phyloP scores from a whole-genome alignment of 1,140 invertebrate species.

The Charaxes varanes region DNA sequence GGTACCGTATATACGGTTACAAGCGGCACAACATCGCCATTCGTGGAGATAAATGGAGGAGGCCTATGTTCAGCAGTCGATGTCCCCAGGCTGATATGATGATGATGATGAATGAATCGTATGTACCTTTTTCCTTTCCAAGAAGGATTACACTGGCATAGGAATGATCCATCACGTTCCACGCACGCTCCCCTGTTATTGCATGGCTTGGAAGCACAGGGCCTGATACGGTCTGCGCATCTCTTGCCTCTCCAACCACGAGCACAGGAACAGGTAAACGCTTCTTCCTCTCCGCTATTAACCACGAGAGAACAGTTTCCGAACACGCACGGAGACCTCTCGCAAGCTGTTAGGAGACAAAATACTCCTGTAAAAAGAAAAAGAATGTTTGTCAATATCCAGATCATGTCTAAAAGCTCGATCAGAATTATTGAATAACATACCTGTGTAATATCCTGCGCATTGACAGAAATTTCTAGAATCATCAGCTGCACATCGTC shows the following conservation, averaged over 20 bases:
- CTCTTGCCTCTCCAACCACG: slow-evolving; percentile 78
- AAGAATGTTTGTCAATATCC: neutral
- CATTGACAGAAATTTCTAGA: slow-evolving; percentile 78
- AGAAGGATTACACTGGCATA: slow-evolving; percentile 83
- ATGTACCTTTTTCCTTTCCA: slow-evolving; percentile 77
- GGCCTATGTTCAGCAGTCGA: no score
- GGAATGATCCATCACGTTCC: slow-evolving; percentile 77
- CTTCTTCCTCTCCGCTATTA: slow-evolving; percentile 13
- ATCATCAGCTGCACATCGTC: slow-evolving; percentile 75
- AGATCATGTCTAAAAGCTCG: neutral
- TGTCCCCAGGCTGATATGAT: no score
- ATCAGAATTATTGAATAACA: neutral
- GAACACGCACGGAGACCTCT: slow-evolving; percentile 81
- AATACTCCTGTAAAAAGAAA: slow-evolving; percentile 75
- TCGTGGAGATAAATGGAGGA: no score
- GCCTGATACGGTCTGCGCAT: slow-evolving; percentile 79
- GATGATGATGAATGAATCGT: no score
- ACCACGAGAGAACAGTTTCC: slow-evolving; percentile 77
- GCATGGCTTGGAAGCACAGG: slow-evolving; percentile 82
- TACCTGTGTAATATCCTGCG: slow-evolving; percentile 76
- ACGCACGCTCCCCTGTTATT: slow-evolving; percentile 80
- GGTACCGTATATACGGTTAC: no score
- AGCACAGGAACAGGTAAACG: slow-evolving; percentile 75
- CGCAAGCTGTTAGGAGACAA: slow-evolving; percentile 81
- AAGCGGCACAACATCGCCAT: no score